phyloP scores from a whole-genome alignment of 2,888 invertebrate species.

The Acanthosoma haemorrhoidale region DNA sequence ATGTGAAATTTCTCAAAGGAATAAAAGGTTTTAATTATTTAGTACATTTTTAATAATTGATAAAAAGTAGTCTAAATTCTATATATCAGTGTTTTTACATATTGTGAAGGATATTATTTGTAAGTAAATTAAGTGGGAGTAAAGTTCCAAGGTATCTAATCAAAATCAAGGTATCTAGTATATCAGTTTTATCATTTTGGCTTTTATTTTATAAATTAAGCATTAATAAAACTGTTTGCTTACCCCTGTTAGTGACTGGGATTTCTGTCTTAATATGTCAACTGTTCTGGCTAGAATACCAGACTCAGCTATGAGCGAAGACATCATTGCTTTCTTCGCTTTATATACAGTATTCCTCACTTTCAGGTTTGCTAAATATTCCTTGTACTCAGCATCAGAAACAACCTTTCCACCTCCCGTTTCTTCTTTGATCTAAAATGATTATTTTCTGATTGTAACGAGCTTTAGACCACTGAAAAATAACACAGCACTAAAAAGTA shows the following conservation, averaged over 20 bases:
- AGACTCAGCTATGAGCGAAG: constrained; percentile 69
- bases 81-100: too few species aligned
- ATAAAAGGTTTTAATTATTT: too few species aligned
- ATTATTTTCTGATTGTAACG: background rate
- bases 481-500: constrained; percentile 40
- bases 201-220: too few species aligned
- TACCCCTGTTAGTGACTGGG: constrained; percentile 47
- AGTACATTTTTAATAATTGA: too few species aligned
- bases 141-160: too few species aligned
- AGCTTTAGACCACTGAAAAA: background rate
- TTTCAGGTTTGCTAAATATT: constrained; percentile 73
- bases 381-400: constrained; percentile 77
- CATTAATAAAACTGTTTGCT: too few species aligned
- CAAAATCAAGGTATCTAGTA: too few species aligned
- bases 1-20: too few species aligned
- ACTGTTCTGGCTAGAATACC: constrained; percentile 70
- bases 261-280: constrained; percentile 59
- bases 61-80: too few species aligned
- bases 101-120: background rate
- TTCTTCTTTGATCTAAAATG: constrained; percentile 2
- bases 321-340: constrained; percentile 68
- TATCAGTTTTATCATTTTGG: too few species aligned
- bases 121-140: too few species aligned
- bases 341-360: constrained; percentile 77
- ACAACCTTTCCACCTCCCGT: constrained; percentile 62